Evolutionary conservation across 2,888 invertebrate genomes (phyloP), one percentile per base, ranked within the genome.

Genomic region (Papilio gigon): DNA sequence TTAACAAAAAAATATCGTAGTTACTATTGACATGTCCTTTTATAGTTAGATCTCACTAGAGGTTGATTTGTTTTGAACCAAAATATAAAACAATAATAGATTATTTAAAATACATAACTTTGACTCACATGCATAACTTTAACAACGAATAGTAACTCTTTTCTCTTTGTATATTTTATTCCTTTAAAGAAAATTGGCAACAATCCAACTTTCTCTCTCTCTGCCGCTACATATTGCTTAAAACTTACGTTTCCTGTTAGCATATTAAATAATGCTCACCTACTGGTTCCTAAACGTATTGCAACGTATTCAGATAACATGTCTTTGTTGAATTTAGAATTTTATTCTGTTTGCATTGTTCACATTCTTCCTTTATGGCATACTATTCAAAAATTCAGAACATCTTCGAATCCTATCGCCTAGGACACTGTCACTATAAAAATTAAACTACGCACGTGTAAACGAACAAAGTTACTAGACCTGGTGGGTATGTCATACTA

Each of bases 151-250:
- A 11, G 11, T 11, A 22, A 47, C 22, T 47, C 4, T 1, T n/a
- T 33, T 40, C n/a, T n/a, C 40, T 22, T 22, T 22, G 3, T 22
- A 47, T 22, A 47, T 47, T 11, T 47, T 47, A 44, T 44, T 1
- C 30, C 5, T 56, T 56, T 30, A n/a, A 56, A 30, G 27, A 30
- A 56, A n/a, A 56, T 56, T 56, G 53, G 53, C 53, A n/a, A 56
- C 53, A n/a, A 17, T 56, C 53, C 53, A 56, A 8, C 11, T 27
- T 56, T 56, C 53, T 30, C 11, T 27, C 27, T 56, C 53, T 30
- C 30, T 56, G 53, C n/a, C 27, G 30, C 30, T 14, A 25, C 30
- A 14, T 56, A 8, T 30, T 27, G 27, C n/a, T 56, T 56, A 11
- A 30, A 56, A 56, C 53, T 17, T 56, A 56, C 30, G n/a, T 56